Conservation (phyloP, 2,113 vertebrate species). For the Rynchops niger region DNA sequence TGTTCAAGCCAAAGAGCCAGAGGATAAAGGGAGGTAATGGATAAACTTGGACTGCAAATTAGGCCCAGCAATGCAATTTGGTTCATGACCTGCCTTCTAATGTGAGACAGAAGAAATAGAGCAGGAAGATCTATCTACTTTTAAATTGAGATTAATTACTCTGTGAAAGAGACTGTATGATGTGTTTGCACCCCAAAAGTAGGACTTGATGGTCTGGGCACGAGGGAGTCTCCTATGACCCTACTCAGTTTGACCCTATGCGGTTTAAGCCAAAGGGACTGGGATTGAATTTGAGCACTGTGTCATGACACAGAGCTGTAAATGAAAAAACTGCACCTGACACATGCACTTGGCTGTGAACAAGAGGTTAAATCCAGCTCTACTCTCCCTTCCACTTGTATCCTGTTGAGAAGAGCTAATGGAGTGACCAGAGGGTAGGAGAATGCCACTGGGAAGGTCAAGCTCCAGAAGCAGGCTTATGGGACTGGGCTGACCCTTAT, state of each 20-base stretch:
- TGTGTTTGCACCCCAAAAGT: neutral
- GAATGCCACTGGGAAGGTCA: neutral
- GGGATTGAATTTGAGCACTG: neutral
- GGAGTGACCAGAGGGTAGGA: neutral
- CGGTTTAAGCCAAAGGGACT: neutral
- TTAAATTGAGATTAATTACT: neutral
- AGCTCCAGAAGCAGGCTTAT: neutral
- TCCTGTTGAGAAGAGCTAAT: neutral
- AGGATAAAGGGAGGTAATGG: neutral
- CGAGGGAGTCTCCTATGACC: neutral
- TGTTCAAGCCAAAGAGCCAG: neutral
- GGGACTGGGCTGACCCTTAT: neutral
- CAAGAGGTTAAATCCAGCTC: neutral
- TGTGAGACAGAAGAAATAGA: neutral
- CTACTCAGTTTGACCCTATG: neutral
- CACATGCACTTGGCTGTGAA: rapidly evolving
- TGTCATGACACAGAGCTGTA: neutral
- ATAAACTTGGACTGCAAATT: neutral
- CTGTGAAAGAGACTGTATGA: neutral
- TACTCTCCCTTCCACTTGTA: neutral
- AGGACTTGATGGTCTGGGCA: neutral
- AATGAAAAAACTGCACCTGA: rapidly evolving
- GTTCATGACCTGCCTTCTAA: neutral
- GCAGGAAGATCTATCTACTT: neutral
- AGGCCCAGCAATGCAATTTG: neutral